Evolutionary conservation across 2,888 invertebrate species (phyloP), one percentile per base, ranked within the genome.

Genomic region (Callyntrura guangdongensis): DNA sequence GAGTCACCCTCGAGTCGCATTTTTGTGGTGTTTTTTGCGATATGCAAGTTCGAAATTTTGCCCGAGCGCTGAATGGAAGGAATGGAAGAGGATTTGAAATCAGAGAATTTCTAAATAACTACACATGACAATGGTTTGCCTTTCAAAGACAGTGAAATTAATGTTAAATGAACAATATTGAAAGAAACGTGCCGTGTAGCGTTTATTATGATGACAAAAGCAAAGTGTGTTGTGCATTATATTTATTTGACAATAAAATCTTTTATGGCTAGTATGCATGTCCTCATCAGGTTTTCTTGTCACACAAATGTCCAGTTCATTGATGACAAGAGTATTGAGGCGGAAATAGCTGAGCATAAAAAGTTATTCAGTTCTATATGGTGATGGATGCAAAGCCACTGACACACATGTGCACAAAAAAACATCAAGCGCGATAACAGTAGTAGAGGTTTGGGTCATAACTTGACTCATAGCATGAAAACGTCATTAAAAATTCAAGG

Each of bases 31-130:
- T 94, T 82, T 93, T 93, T 56, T 79, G 81, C 61, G 92, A 77
- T 22, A 94, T 93, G 61, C 94, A 94, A 27, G 83, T 92, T 86
- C 92, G 92, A 67, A 94, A 94, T 77, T 93, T 94, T 45, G 91
- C 92, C 25, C 94, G 85, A 56, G 93, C 93, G 81, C 93, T 94
- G 64, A 0, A 84, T 6, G 14, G 20, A 25, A 27, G 3, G 36
- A 25, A n/a, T 81, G 47, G 36, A n/a, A 45, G 5, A 22, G 36
- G 36, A 22, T 56, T 22, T 17, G 20, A 11, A 11, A 45, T 47
- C 17, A 45, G 49, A 0, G 8, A 1, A 53, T 11, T 36, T 36
- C 36, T 4, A 6, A 36, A 36, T 6, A 36, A 36, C 6, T 36
- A 36, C 36, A 36, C 36, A 36, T 36, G 2, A 36, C 6, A 36